These are phyloP conservation scores for Pectinophora gossypiella DNA, from an alignment of 1,140 invertebrate genomes.

Conservation along the genomic window DNA sequence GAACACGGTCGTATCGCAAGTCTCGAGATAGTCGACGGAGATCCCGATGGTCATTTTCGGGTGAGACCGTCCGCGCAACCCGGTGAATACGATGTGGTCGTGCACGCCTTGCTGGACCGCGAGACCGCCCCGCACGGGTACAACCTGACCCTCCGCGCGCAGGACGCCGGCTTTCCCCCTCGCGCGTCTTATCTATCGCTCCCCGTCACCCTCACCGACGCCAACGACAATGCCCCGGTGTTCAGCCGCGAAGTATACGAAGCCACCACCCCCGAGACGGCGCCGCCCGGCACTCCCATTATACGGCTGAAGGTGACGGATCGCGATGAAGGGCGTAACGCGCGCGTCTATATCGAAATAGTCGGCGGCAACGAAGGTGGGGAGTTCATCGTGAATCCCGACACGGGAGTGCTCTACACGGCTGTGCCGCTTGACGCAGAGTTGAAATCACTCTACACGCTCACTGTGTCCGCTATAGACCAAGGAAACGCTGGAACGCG, in stretches of 20 bases:
- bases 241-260: conserved; percentile 94
- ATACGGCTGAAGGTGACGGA: conserved; percentile 91
- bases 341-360: conserved; percentile 90
- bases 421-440: conserved; percentile 91
- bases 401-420: conserved; percentile 93
- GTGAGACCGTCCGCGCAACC: conserved; percentile 78
- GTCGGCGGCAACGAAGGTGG: conserved; percentile 94
- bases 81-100: conserved; percentile 86
- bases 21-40: conserved; percentile 92
- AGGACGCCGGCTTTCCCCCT: conserved; percentile 88
- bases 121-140: conserved; percentile 86
- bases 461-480: conserved; percentile 94
- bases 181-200: conserved; percentile 84
- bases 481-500: conserved; percentile 89
- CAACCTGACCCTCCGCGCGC: conserved; percentile 90
- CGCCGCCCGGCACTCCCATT: conserved; percentile 91
- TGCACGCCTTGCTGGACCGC: conserved; percentile 85
- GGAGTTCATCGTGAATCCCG: conserved; percentile 90
- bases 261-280: conserved; percentile 90
- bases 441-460: conserved; percentile 89
- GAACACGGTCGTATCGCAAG: conserved; percentile 88
- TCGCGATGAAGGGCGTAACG: conserved; percentile 88
- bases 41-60: conserved; percentile 90
- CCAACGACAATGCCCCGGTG: conserved; percentile 90
- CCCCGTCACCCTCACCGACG: conserved; percentile 85